Evolutionary conservation across 2,888 invertebrate genomes (phyloP).

Genomic region (Archips crataeganus): DNA sequence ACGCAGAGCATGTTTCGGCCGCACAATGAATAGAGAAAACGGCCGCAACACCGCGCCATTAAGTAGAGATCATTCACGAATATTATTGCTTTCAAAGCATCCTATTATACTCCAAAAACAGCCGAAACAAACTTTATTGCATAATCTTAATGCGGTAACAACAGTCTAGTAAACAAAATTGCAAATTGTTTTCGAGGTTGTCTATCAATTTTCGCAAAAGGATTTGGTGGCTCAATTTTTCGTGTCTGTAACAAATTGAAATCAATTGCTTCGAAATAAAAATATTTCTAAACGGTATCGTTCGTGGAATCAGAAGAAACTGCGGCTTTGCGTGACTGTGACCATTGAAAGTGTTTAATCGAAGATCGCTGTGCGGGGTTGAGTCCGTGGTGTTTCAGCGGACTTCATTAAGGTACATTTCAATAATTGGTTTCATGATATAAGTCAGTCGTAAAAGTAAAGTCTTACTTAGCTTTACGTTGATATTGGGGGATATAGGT

Average conservation of each 20-base stretch:
- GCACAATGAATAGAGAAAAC: too few species aligned
- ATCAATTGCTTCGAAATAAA: constrained; percentile 63
- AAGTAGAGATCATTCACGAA: neutral
- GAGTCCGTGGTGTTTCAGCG: constrained; percentile 13
- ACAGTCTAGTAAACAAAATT: neutral
- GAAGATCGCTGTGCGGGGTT: constrained; percentile 25
- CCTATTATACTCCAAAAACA: neutral
- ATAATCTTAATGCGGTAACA: constrained; percentile 1
- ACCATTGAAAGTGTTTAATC: constrained; percentile 43
- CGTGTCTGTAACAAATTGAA: constrained; percentile 67
- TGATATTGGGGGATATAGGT: neutral
- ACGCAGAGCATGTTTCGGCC: too few species aligned
- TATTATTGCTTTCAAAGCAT: neutral
- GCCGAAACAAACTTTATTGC: neutral
- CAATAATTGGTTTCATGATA: constrained; percentile 7
- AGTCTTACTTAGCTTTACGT: neutral
- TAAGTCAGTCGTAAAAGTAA: neutral
- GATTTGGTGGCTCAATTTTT: constrained; percentile 52
- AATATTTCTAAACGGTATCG: constrained; percentile 59
- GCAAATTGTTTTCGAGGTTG: constrained; percentile 1
- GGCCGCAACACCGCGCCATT: too few species aligned
- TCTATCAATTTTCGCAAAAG: constrained; percentile 51
- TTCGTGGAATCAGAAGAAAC: constrained; percentile 56
- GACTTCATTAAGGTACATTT: constrained; percentile 30
- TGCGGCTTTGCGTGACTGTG: constrained; percentile 59